Evolutionary conservation across 1,140 invertebrate genomes (phyloP).

Genomic region (Coenobita brevimanus): DNA sequence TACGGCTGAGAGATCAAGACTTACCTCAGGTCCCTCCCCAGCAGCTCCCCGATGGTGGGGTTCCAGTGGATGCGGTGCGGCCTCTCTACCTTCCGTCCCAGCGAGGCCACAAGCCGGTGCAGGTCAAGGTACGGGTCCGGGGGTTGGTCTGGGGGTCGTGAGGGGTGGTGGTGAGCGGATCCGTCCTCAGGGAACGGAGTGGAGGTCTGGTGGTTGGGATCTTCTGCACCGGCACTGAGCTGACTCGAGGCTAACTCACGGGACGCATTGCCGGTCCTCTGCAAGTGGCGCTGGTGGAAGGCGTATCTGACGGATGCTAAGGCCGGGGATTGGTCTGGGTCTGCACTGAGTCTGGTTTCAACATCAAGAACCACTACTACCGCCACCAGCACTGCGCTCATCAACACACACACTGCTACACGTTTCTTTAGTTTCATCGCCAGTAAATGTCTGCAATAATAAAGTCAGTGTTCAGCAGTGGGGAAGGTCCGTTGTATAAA

Average conservation of each 20-base stretch:
- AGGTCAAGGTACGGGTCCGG: conserved; percentile 31
- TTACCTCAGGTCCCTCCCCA: conserved; percentile 28
- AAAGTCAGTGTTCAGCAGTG: no score
- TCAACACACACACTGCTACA: background rate
- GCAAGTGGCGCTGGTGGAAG: conserved; percentile 35
- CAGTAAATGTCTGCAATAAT: no score
- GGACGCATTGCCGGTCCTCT: conserved; percentile 17
- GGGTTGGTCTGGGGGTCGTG: background rate
- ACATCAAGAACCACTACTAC: conserved; percentile 16
- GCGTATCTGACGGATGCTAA: conserved; percentile 10
- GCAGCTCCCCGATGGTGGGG: conserved; percentile 19
- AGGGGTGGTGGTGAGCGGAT: no score
- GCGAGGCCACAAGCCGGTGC: background rate
- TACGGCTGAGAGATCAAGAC: background rate
- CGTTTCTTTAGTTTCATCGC: conserved; percentile 42
- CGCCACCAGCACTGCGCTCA: conserved; percentile 12
- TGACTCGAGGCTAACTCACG: conserved; percentile 26
- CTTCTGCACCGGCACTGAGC: conserved; percentile 7
- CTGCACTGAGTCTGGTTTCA: background rate
- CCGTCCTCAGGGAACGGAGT: background rate
- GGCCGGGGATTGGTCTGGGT: background rate
- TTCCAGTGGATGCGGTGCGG: conserved; percentile 9
- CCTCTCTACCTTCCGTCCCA: background rate
- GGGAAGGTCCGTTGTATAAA: no score
- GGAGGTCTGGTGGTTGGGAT: background rate